Conservation (phyloP, 2,888 invertebrate species). For the Kuschelorhynchus macadamiae region DNA sequence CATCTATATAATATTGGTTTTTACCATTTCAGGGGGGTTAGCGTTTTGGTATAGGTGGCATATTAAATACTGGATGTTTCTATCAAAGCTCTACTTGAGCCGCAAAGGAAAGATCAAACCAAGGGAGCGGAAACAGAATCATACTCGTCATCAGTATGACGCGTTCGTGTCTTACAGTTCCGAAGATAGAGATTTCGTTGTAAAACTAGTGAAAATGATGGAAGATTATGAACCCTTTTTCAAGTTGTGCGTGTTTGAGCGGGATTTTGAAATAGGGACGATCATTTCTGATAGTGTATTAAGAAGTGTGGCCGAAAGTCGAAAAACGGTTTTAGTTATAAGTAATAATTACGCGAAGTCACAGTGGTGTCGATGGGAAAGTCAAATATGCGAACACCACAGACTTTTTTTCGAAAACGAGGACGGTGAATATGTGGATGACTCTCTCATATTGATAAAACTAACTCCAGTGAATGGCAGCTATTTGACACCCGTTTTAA, state of each 20-base stretch:
- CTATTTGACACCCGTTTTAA: constrained; percentile 74
- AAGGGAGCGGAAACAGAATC: constrained; percentile 58
- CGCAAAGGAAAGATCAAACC: constrained; percentile 63
- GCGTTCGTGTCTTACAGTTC: constrained; percentile 76
- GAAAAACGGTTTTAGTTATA: constrained; percentile 76
- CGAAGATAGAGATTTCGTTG: constrained; percentile 75
- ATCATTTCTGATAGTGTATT: constrained; percentile 78
- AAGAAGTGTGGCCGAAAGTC: constrained; percentile 75
- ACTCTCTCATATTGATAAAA: constrained; percentile 76
- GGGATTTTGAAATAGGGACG: constrained; percentile 77
- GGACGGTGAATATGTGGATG: constrained; percentile 70
- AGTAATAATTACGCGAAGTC: constrained; percentile 79
- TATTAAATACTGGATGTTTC: constrained; percentile 72
- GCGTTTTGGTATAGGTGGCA: constrained; percentile 68
- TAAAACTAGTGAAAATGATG: constrained; percentile 73
- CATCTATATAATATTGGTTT: constrained; percentile 64
- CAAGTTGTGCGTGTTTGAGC: constrained; percentile 78
- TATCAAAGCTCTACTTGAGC: constrained; percentile 71
- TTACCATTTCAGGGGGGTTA: constrained; percentile 67
- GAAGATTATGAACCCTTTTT: constrained; percentile 74
- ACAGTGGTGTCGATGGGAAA: constrained; percentile 82
- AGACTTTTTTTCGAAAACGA: constrained; percentile 73
- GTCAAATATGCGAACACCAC: constrained; percentile 78
- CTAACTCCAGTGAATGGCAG: constrained; percentile 73
- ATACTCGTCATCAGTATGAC: constrained; percentile 70